A percentile compares a stretch with the other conserved stretches of the same genome.
Conservation (phyloP, 2,797 vertebrate genomes). For the Cossypha heuglini region DNA sequence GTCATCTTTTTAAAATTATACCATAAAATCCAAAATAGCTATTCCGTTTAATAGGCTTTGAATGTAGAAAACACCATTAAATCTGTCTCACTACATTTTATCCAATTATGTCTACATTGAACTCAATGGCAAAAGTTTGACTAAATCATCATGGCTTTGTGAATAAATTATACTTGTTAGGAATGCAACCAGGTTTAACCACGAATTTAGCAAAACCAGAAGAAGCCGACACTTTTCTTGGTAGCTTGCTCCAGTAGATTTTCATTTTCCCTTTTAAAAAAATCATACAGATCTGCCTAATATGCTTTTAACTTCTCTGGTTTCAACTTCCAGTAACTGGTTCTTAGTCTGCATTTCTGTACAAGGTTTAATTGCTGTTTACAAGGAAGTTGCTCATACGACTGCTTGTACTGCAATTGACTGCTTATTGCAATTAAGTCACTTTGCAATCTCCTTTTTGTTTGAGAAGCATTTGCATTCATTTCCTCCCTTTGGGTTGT, state of each 20-base stretch:
- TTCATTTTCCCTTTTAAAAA: background rate
- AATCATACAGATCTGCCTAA: background rate
- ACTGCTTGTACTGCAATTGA: background rate
- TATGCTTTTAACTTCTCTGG: background rate
- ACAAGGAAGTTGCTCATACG: background rate
- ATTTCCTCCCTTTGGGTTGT: background rate
- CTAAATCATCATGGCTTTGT: background rate
- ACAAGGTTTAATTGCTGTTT: background rate
- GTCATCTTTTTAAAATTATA: background rate
- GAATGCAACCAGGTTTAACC: background rate
- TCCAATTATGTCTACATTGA: background rate
- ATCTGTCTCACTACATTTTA: background rate
- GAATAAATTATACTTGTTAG: background rate
- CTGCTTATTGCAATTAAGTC: background rate
- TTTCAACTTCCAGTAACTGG: background rate
- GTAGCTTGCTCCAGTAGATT: background rate
- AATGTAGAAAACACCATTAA: background rate
- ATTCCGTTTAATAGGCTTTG: background rate
- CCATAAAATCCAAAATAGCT: background rate
- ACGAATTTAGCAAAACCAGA: background rate
- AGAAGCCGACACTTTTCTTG: background rate
- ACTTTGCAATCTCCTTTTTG: background rate
- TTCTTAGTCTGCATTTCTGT: background rate
- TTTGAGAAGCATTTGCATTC: background rate
- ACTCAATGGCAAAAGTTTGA: background rate